Evolutionary conservation across 2,113 vertebrate genomes (phyloP), one percentile per base, ranked within the genome.

Genomic region (Burhinus oedicnemus): DNA sequence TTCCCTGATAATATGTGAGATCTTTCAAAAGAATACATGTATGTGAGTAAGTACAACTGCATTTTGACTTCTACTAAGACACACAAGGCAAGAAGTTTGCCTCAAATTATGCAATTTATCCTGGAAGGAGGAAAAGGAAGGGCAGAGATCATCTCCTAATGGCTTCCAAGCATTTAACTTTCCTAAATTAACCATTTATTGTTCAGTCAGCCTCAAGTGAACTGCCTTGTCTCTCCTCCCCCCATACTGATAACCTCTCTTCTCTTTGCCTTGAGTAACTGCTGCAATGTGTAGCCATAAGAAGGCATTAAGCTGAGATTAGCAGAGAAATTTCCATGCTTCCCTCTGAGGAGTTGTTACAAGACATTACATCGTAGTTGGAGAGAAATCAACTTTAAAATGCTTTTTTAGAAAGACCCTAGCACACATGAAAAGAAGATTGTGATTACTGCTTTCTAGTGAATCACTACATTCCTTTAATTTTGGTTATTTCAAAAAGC

Each of bases 1-100:
- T 97, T 99, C 99, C 97, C 99, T 98, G 97, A 99, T 99, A 94
- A 99, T 99, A 84, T 99, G 99, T 5, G 99, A 99, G 97, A 99
- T 99, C 99, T 99, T 94, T 40, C 57, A 94, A 92, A 75, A 83
- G 86, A 94, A 94, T 34, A 94, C 54, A 92, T 0, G 36, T 30
- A n/a, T 52, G 8, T 25, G 10, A 84, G 27, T 87, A 26, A 97
- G 49, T 22, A 72, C 32, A 77, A 57, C 8, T 49, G 47, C 74
- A 65, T 57, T 25, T 13, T 44, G 8, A n/a, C 42, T 69, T 58
- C 38, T 86, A 16, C 72, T 82, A 49, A 83, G 34, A 19, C 57
- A 77, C 30, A 25, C 5, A 55, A 27, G 11, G 23, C 55, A 87
- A 40, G 25, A 18, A 38, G 40, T 93, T 47, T 70, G 27, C 60